A percentile compares a stretch with the other conserved stretches of the same genome.
phyloP scores from a whole-genome alignment of 2,113 vertebrate genomes.

The Gymnorhina tibicen region DNA sequence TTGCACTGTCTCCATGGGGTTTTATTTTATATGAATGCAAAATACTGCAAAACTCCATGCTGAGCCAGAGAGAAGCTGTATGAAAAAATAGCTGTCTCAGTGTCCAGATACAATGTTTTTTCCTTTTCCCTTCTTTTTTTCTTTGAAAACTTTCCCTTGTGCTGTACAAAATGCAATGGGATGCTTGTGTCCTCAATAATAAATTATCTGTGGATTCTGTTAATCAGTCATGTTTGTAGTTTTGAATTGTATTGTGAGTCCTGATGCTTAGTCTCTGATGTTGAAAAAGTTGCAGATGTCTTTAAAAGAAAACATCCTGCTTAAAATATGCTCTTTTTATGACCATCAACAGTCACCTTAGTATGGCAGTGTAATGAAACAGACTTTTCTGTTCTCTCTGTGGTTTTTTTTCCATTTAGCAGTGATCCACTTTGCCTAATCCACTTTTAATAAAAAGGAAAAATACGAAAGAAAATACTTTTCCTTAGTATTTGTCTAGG shows the following conservation, averaged over 20 bases:
- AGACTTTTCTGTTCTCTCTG: not conserved
- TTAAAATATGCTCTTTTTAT: not conserved
- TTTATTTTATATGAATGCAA: not conserved
- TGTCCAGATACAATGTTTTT: not conserved
- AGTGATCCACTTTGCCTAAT: not conserved
- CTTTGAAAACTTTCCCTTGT: not conserved
- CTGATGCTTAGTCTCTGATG: not conserved
- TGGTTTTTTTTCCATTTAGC: not conserved
- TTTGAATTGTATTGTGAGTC: not conserved
- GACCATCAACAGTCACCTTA: not conserved
- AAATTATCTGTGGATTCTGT: not conserved
- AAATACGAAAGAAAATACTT: not conserved
- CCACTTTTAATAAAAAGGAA: constrained; percentile 4
- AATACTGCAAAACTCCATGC: not conserved
- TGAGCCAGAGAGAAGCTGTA: not conserved
- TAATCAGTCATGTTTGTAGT: not conserved
- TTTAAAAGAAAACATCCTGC: not conserved
- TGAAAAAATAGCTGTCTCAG: not conserved
- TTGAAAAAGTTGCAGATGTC: not conserved
- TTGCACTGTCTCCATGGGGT: not conserved
- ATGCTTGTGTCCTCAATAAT: not conserved
- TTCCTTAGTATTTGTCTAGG: not conserved
- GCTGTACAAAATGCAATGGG: not conserved
- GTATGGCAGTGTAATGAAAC: not conserved
- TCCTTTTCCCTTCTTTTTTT: not conserved